These are phyloP conservation scores for Dendronephthya gigantea DNA, from an alignment of 64 coral and sea anemone species.

Conservation along the genomic window DNA sequence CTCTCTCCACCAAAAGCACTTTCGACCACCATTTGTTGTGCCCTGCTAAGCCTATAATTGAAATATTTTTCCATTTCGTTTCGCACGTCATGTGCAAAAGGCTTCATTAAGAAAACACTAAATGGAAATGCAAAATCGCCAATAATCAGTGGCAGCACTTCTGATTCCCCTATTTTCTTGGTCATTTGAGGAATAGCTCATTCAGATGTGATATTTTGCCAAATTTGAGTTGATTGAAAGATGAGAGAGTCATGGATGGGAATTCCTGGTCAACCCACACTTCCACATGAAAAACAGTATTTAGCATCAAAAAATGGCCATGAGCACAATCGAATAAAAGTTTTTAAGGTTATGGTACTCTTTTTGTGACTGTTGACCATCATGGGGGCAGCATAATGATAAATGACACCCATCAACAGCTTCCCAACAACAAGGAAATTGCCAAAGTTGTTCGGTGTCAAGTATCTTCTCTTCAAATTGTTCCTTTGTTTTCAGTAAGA, in stretches of 20 bases:
- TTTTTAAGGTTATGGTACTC: conserved; percentile 15
- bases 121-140: neutral
- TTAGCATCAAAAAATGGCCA: neutral
- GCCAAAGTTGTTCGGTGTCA: neutral
- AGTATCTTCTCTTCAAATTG: neutral
- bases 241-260: neutral
- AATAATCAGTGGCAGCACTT: neutral
- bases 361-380: neutral
- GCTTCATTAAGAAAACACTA: neutral
- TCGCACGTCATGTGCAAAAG: neutral
- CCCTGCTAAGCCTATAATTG: neutral
- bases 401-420: neutral
- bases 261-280: neutral
- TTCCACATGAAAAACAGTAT: neutral
- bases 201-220: neutral
- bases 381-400: neutral
- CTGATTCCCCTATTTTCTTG: neutral
- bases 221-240: conserved; percentile 1
- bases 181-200: neutral
- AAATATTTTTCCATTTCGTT: neutral
- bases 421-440: neutral
- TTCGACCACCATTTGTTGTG: neutral
- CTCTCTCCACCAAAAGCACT: too few species aligned
- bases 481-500: neutral
- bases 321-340: neutral